Base-by-base conservation (phyloP, 2,113 vertebrate species). In the Rhinolophus sinicus region DNA sequence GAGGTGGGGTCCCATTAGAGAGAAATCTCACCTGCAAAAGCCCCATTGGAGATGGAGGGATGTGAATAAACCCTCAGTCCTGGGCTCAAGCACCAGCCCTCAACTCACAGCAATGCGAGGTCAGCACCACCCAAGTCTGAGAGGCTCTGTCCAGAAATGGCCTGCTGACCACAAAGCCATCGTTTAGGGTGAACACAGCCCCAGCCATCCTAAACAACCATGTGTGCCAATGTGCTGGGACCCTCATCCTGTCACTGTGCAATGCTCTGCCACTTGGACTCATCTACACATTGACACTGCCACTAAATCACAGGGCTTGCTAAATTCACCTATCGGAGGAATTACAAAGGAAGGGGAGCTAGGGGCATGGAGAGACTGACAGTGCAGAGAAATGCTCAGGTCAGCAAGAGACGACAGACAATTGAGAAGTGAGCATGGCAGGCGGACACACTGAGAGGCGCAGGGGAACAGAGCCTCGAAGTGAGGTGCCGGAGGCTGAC, bases 161-260 rank as follows among this genome's bases (percentile, higher is more conserved):
- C 21, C 54, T 19, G 2, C 0, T 28, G 15, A n/a, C 52, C 44
- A 64, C 30, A 72, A 81, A 54, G 28, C 76, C 22, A 2, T 21
- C 22, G 1, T n/a, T 50, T 0, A 0, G 28, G 35, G 33, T 1
- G 1, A 52, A 21, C 62, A 52, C 19, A 77, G 60, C 15, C 50
- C 40, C 35, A 72, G 33, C 28, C 5, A 19, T 33, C 56, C 44
- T 73, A 50, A 82, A 92, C 0, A 0, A 47, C 58, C 11, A 28
- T 73, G 30, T 35, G n/a, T 33, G 26, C 78, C 54, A 40, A n/a
- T 6, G 14, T 16, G 62, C 40, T 40, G 2, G 47, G 28, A 88
- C 12, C 56, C 10, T 1, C 14, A 11, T 72, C 28, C 44, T 52
- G 16, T 56, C 58, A 67, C 67, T 33, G 11, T 7, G 35, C 47